These are phyloP conservation scores for Drosophila eohydei DNA, from an alignment of 2,888 invertebrate species.

Conservation along the genomic window DNA sequence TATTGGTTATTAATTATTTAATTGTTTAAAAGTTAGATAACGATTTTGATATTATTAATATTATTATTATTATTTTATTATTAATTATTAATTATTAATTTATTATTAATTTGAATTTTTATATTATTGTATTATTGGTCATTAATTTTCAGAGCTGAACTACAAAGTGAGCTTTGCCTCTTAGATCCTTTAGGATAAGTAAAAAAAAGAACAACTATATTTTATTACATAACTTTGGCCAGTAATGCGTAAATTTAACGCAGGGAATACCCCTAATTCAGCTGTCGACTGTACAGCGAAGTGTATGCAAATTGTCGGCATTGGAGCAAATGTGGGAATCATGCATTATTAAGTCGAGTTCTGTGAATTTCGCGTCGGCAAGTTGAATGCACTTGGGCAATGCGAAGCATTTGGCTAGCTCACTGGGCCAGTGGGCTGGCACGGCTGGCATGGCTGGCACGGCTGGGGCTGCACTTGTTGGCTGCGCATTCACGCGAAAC, in stretches of 20 bases:
- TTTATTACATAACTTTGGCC: no score
- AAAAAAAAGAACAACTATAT: no score
- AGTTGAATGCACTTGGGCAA: constrained; percentile 57
- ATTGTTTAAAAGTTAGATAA: no score
- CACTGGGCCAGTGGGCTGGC: background rate
- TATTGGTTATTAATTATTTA: no score
- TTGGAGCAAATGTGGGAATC: background rate
- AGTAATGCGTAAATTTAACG: background rate
- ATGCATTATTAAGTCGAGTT: constrained; percentile 24
- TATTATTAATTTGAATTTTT: no score
- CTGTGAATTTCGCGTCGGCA: constrained; percentile 8
- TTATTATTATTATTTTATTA: no score
- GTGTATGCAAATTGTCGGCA: constrained; percentile 14
- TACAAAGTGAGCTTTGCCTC: no score
- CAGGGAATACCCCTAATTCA: constrained; percentile 1
- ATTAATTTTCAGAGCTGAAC: no score
- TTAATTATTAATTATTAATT: no score
- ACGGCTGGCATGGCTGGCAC: background rate
- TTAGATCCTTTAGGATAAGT: no score
- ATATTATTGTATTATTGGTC: no score
- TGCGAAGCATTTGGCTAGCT: background rate
- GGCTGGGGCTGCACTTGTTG: constrained; percentile 19
- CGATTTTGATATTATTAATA: no score
- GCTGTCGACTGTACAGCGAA: background rate
- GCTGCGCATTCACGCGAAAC: constrained; percentile 63